Percentiles rank a stretch among this genome's conserved stretches.
Evolutionary conservation across 2,888 invertebrate genomes (phyloP).

Genomic region (Synergus umbraculus): DNA sequence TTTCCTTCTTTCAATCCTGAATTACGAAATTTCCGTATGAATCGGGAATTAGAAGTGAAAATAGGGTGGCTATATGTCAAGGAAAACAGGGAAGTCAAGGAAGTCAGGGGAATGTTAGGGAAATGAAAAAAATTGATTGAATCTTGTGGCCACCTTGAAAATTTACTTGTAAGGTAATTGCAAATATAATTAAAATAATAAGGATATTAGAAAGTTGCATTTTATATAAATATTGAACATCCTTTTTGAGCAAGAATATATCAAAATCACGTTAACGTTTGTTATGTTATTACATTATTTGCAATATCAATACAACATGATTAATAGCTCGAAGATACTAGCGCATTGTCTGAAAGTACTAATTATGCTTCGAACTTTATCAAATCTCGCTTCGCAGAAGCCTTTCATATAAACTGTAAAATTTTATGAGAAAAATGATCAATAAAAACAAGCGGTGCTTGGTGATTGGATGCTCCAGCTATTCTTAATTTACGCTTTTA

Average conservation of each 20-base stretch:
- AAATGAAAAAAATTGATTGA: too few species aligned
- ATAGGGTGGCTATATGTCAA: too few species aligned
- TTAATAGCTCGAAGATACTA: background rate
- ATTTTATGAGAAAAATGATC: background rate
- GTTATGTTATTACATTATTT: background rate
- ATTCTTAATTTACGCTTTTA: slow-evolving; percentile 19
- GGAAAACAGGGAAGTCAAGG: too few species aligned
- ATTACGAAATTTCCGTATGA: too few species aligned
- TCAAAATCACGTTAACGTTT: background rate
- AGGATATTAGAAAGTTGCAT: background rate
- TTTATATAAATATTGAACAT: background rate
- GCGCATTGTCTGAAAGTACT: slow-evolving; percentile 32
- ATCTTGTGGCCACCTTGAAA: too few species aligned
- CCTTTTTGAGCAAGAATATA: background rate
- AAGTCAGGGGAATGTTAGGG: too few species aligned
- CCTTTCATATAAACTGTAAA: background rate
- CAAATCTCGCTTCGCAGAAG: slow-evolving; percentile 16
- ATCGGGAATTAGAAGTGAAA: too few species aligned
- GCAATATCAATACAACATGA: background rate
- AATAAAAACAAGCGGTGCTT: background rate
- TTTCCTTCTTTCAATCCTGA: background rate
- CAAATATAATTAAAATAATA: too few species aligned
- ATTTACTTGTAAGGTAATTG: too few species aligned
- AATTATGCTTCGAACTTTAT: slow-evolving; percentile 23
- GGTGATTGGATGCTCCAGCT: background rate